A percentile compares a stretch with the other conserved stretches of the same genome.
These are phyloP conservation scores for Isotomurus palustris DNA, from an alignment of 2,888 invertebrate species.

Conservation along the genomic window DNA sequence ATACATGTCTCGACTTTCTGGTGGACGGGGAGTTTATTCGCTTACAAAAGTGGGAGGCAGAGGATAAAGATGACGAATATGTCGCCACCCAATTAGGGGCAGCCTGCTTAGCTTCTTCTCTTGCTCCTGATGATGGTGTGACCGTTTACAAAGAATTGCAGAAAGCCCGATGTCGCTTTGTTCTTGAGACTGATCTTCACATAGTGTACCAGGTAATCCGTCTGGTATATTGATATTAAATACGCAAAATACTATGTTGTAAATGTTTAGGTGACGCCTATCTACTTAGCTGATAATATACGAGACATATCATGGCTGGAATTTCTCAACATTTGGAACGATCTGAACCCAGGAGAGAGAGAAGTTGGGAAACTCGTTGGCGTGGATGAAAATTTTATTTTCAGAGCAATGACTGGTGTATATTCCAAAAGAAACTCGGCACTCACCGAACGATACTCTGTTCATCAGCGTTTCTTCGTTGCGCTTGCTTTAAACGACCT, in stretches of 20 bases:
- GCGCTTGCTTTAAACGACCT: constrained; percentile 88
- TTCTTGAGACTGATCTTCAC: constrained; percentile 90
- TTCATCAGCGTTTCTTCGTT: constrained; percentile 69
- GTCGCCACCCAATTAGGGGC: constrained; percentile 80
- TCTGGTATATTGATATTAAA: not conserved
- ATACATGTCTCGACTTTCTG: constrained; percentile 62
- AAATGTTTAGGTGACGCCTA: constrained; percentile 66
- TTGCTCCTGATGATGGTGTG: constrained; percentile 91
- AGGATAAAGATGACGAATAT: constrained; percentile 52
- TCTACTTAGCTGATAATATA: constrained; percentile 76
- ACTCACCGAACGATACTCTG: constrained; percentile 21
- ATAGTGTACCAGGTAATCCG: constrained; percentile 78
- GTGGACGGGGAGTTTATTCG: constrained; percentile 74
- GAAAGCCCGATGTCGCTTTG: constrained; percentile 82
- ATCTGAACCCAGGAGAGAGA: constrained; percentile 70
- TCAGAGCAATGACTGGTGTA: constrained; percentile 67
- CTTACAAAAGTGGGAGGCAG: constrained; percentile 28
- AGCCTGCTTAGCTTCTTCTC: constrained; percentile 86
- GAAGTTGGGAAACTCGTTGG: constrained; percentile 86
- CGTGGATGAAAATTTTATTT: constrained; percentile 77
- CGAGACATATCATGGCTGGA: constrained; percentile 65
- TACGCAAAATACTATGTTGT: constrained; percentile 3
- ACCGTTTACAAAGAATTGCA: constrained; percentile 83
- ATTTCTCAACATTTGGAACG: constrained; percentile 73
- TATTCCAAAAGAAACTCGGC: not conserved